A percentile compares a stretch with the other conserved stretches of the same genome.
Evolutionary conservation across 2,797 vertebrate genomes (phyloP).

Genomic region (Synaphobranchus kaupii): DNA sequence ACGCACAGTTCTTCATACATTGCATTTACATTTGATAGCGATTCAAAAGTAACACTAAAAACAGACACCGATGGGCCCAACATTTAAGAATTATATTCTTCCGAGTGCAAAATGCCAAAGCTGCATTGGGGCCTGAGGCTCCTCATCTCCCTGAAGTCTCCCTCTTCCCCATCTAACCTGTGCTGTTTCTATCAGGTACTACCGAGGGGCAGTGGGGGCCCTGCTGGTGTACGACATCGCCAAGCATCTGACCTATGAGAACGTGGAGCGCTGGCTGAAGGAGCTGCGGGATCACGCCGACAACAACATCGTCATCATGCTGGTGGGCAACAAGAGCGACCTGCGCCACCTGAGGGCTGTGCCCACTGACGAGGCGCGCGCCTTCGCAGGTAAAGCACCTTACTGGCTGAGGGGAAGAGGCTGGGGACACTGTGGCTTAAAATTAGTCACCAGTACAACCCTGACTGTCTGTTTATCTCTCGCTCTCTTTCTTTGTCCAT

Average conservation of each 20-base stretch:
- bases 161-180: not conserved
- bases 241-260: constrained; percentile 95
- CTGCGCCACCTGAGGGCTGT: constrained; percentile 91
- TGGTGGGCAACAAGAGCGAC: constrained; percentile 96
- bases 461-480: not conserved
- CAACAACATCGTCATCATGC: constrained; percentile 97
- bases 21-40: too few relatives aligned
- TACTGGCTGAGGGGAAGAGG: not conserved
- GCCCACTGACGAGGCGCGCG: constrained; percentile 90
- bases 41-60: too few relatives aligned
- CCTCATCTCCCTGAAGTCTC: not conserved
- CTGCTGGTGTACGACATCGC: constrained; percentile 94
- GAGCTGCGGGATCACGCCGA: constrained; percentile 93
- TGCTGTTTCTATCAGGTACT: constrained; percentile 75
- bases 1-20: not conserved
- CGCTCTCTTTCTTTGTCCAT: constrained; percentile 31
- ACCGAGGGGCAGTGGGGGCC: constrained; percentile 90
- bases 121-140: not conserved
- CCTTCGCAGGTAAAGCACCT: constrained; percentile 81
- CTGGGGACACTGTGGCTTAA: not conserved
- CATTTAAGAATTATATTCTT: not conserved
- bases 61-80: not conserved
- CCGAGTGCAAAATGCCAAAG: not conserved
- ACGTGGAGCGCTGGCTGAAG: constrained; percentile 95
- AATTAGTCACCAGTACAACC: too few relatives aligned